Conservation (phyloP, 1,140 invertebrate genomes). For the Drosophila ambigua region DNA sequence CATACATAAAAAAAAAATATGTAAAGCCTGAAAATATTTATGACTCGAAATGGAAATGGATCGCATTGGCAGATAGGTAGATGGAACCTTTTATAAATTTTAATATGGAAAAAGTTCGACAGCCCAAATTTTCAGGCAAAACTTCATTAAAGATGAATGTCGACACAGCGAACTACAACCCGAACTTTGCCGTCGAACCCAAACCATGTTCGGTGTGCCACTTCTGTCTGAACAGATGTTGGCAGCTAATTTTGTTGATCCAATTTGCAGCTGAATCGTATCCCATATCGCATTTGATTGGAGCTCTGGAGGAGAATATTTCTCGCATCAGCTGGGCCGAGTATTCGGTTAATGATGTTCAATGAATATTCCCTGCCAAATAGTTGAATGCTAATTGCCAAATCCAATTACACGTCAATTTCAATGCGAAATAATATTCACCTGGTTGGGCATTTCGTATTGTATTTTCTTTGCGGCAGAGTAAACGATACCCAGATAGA, state of each 20-base stretch:
- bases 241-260: slow-evolving; percentile 41
- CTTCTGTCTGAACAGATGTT: neutral
- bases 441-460: slow-evolving; percentile 34
- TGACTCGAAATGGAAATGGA: slow-evolving; percentile 44
- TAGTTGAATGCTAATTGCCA: slow-evolving; percentile 49
- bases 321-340: no score
- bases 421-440: slow-evolving; percentile 21
- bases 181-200: neutral
- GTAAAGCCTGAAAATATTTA: slow-evolving; percentile 37
- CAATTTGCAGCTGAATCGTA: slow-evolving; percentile 28
- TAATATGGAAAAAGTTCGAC: slow-evolving; percentile 48
- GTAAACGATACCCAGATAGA: no score
- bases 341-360: slow-evolving; percentile 36
- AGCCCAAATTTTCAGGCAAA: slow-evolving; percentile 6
- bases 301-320: no score
- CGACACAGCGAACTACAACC: slow-evolving; percentile 9
- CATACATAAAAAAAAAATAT: neutral
- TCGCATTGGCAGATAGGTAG: slow-evolving; percentile 4
- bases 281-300: no score
- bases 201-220: no score
- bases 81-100: slow-evolving; percentile 24
- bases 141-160: slow-evolving; percentile 43
- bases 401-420: slow-evolving; percentile 52
- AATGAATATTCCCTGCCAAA: slow-evolving; percentile 40
- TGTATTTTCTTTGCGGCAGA: slow-evolving; percentile 4